Conservation (phyloP, 92 coral and sea anemone species). For the Nematostella vectensis region DNA sequence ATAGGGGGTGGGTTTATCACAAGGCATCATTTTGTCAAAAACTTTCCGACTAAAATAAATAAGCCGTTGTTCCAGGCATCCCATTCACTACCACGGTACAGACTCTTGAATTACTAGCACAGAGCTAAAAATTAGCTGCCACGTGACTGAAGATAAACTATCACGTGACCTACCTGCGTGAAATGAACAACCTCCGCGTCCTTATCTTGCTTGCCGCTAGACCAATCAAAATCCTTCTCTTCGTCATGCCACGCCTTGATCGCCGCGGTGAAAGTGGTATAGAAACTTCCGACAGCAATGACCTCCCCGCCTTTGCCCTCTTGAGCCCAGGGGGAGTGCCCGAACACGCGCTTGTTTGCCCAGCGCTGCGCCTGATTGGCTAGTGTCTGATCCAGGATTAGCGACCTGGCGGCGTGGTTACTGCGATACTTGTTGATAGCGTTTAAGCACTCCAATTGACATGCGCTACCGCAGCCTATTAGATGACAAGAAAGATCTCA, state of each 20-base stretch:
- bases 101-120: too few relatives aligned
- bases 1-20: too few relatives aligned
- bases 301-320: slow-evolving; percentile 77
- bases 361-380: slow-evolving; percentile 76
- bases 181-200: slow-evolving; percentile 56
- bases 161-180: slow-evolving; percentile 63
- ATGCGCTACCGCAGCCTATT: slow-evolving; percentile 51
- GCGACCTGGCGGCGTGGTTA: slow-evolving; percentile 65
- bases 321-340: slow-evolving; percentile 80
- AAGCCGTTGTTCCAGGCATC: too few relatives aligned
- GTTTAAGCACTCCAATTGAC: slow-evolving; percentile 64
- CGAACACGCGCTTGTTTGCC: slow-evolving; percentile 66
- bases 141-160: too few relatives aligned
- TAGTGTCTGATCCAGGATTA: slow-evolving; percentile 50
- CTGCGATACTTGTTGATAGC: slow-evolving; percentile 63
- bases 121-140: too few relatives aligned
- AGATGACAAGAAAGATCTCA: slow-evolving; percentile 2
- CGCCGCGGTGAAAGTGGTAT: slow-evolving; percentile 79
- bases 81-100: too few relatives aligned
- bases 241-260: slow-evolving; percentile 92
- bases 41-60: too few relatives aligned
- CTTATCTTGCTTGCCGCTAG: slow-evolving; percentile 27
- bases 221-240: slow-evolving; percentile 78
- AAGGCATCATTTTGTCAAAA: too few relatives aligned
- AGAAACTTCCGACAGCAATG: slow-evolving; percentile 75